Percentiles rank a stretch among this genome's conserved stretches.
Evolutionary conservation across 2,888 invertebrate species (phyloP).

Genomic region (Standfussiana lucernea): DNA sequence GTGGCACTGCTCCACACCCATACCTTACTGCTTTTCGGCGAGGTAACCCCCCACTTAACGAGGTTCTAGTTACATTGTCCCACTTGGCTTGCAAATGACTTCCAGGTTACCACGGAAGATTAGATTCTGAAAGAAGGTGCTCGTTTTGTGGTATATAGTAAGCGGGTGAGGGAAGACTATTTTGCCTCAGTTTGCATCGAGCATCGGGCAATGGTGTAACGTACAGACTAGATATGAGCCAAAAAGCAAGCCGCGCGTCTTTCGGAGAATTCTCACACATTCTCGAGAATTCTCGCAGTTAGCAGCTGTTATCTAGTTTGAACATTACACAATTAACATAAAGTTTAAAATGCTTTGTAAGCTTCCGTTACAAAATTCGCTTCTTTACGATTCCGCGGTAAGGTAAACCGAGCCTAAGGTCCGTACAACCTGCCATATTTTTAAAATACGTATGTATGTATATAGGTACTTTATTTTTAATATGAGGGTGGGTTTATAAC

Average conservation of each 20-base stretch:
- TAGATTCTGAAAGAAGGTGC: not conserved
- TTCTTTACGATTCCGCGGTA: not conserved
- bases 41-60: not conserved
- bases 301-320: not conserved
- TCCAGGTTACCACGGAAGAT: not conserved
- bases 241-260: not conserved
- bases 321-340: not conserved
- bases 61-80: not conserved
- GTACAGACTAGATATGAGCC: not conserved
- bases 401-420: not conserved
- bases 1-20: not conserved
- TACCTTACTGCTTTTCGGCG: not conserved
- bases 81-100: too few species aligned
- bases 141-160: not conserved
- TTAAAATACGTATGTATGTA: not conserved
- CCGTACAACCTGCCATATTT: not conserved
- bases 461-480: not conserved
- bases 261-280: not conserved
- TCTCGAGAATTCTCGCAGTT: not conserved
- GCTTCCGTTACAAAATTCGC: not conserved
- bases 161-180: too few species aligned
- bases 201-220: not conserved
- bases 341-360: not conserved
- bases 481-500: slow-evolving; percentile 2
- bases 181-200: not conserved